Base-by-base conservation (phyloP, 1,140 invertebrate genomes). In the Drosophila prosaltans region DNA sequence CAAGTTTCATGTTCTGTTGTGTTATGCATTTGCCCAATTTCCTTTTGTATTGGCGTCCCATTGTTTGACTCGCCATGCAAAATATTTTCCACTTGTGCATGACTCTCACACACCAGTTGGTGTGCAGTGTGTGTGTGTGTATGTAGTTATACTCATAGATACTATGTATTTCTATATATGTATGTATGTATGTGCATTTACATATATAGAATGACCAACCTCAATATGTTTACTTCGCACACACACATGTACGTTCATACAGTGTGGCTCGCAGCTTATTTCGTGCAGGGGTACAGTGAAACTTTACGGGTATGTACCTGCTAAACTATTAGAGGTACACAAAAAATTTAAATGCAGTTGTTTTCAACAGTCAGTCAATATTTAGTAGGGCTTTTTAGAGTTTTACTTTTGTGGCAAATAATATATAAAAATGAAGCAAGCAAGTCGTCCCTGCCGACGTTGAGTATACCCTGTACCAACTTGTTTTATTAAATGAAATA, bases 181-280 rank as follows among this genome's bases (percentile, higher is more conserved):
- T 16, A 43, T 43, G n/a, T 16, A n/a, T 11, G 39, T 16, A 16
- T 16, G 2, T 43, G 21, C 8, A 8, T 4, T 2, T 30, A 30
- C 28, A 30, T 30, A 2, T 36, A 36, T 36, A 36, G 32, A 36
- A 36, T 67, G 74, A 78, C 74, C 63, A 74, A 74, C 74, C 71
- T 75, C 73, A 72, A 48, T 32, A 28, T 10, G 36, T 51, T 51
- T 51, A n/a, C 4, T 43, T n/a, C 41, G 16, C 41, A 43, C n/a
- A 43, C 41, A 43, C 41, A 43, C n/a, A 43, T n/a, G n/a, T 16
- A 16, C 16, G 16, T 16, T 16, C 16, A 16, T 16, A 16, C 16
- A 16, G 16, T 16, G 16, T 16, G 16, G 16, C 16, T 16, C 16
- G 16, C 16, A 16, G 16, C 16, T 16, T 16, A 16, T 16, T 16